Percentiles rank a stretch among this genome's conserved stretches.
Conservation (phyloP, 2,113 vertebrate species). For the Lepisosteus oculatus region DNA sequence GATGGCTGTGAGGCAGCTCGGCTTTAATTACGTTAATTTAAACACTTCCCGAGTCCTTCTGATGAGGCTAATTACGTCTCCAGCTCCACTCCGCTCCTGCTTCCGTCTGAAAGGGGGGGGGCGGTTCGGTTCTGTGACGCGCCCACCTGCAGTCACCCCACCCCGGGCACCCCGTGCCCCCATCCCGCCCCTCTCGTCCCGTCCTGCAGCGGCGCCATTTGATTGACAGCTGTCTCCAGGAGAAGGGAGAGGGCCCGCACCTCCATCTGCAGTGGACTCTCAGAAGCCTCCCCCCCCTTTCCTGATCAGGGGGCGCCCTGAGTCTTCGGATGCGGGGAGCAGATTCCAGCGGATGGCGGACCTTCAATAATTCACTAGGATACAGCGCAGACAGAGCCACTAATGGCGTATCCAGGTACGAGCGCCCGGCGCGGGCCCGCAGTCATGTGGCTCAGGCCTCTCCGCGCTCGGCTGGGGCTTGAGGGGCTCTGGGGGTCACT, state of each 20-base stretch:
- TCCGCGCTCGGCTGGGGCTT: conserved; percentile 14
- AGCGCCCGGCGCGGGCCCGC: conserved; percentile 27
- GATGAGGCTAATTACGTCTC: conserved; percentile 61
- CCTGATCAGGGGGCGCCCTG: conserved; percentile 16
- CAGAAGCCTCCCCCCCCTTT: background rate
- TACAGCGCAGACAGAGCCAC: conserved; percentile 48
- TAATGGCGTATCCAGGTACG: conserved; percentile 36
- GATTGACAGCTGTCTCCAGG: too few species aligned
- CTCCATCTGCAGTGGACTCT: background rate
- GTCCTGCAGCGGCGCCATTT: background rate
- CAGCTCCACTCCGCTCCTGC: conserved; percentile 16
- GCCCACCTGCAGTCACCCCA: background rate
- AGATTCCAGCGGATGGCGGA: conserved; percentile 55
- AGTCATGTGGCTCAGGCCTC: conserved; percentile 26
- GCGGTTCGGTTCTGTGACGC: conserved; percentile 18
- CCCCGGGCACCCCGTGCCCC: conserved; percentile 19
- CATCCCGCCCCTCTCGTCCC: background rate
- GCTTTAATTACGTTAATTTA: conserved; percentile 65
- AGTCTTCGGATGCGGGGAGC: conserved; percentile 14
- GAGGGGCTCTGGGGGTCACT: conserved; percentile 19
- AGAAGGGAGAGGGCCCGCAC: background rate
- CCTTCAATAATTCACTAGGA: conserved; percentile 69
- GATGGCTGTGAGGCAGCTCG: conserved; percentile 3
- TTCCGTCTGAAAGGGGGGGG: background rate
- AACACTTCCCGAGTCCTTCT: conserved; percentile 57